Evolutionary conservation across 1,140 invertebrate species (phyloP), one percentile per base, ranked within the genome.

Genomic region (Ganaspis sp.): DNA sequence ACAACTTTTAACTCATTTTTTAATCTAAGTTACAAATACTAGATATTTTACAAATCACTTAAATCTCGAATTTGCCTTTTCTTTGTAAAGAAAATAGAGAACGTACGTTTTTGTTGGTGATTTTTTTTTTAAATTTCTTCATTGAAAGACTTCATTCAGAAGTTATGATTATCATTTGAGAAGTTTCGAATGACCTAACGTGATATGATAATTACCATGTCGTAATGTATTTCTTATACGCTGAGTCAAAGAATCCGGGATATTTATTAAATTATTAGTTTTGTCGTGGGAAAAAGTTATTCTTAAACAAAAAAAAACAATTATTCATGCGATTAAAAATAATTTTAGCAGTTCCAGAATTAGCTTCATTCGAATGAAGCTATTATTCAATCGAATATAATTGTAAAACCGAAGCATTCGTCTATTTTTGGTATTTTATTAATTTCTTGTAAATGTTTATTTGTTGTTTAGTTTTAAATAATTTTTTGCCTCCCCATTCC

Each of bases 171-270:
- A 58, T 58, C 53, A 58, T 23, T 23, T 58, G 19, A 58, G 21
- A 58, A 58, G 53, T 58, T 58, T 23, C 53, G 21, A 11, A 11
- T 58, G 53, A 58, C 53, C 53, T 21, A 58, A 58, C 53, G 19
- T 23, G 53, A 58, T 58, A 58, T 64, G 23, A 64, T 64, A 34
- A 64, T 64, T 64, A 12, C 15, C 23, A 26, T 64, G 26, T 64
- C 12, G 58, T 64, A 64, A 64, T 64, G 11, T 64, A 64, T 64
- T 64, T 64, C 26, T 64, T 8, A n/a, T 8, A n/a, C 5, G 4
- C n/a, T 26, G 21, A 64, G 23, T 29, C 58, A 29, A 29, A 29
- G 26, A n/a, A 64, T 64, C 58, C 58, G 58, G 58, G 26, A 29
- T 58, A 15, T 23, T 54, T 26, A 17, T 26, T 23, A 58, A 58